phyloP scores from a whole-genome alignment of 2,888 invertebrate genomes.

The Physocephala rufipes region DNA sequence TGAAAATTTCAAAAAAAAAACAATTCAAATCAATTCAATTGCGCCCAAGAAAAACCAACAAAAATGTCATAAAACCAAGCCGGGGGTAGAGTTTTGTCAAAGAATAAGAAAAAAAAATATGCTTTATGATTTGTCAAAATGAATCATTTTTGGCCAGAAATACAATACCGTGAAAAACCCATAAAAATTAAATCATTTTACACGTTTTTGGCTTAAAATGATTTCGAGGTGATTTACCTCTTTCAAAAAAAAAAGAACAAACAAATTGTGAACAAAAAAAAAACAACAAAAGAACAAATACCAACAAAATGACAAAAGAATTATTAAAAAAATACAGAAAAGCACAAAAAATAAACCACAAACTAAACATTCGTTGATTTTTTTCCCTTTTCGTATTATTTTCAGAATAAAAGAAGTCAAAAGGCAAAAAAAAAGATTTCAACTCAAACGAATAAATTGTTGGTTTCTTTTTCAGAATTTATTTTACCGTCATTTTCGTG shows the following conservation, averaged over 20 bases:
- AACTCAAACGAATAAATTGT: neutral
- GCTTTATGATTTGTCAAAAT: constrained; percentile 7
- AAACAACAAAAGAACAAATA: neutral
- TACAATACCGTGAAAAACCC: neutral
- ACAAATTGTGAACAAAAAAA: neutral
- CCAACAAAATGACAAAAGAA: neutral
- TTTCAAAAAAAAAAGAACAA: neutral
- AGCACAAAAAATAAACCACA: neutral
- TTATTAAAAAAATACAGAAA: neutral
- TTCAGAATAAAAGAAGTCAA: neutral
- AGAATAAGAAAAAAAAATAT: neutral
- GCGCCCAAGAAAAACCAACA: no score
- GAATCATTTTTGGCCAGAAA: constrained; percentile 16
- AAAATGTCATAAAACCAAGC: neutral
- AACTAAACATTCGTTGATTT: neutral
- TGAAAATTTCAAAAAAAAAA: no score
- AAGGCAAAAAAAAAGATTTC: neutral
- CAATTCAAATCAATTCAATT: no score
- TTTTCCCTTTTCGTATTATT: neutral
- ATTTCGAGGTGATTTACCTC: constrained; percentile 26
- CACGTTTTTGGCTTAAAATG: constrained; percentile 4
- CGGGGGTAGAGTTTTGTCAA: neutral
- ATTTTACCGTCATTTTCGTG: neutral
- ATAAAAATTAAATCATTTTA: neutral
- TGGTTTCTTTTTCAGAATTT: no score